Evolutionary conservation across 2,113 vertebrate species (phyloP), one percentile per base, ranked within the genome.

Genomic region (Connochaetes taurinus): DNA sequence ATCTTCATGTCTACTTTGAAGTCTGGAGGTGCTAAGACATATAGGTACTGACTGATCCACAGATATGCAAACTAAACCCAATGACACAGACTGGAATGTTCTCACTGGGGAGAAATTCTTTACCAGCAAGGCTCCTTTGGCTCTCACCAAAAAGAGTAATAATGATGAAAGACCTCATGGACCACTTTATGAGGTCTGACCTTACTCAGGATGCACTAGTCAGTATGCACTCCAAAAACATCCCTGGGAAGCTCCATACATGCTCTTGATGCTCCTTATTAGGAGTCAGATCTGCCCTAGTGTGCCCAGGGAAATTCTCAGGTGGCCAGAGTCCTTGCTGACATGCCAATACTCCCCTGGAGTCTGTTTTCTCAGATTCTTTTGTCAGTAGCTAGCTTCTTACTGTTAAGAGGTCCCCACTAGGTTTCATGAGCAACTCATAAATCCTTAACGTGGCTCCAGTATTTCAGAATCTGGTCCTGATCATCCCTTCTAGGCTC

Each of bases 1-100:
- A 53, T 80, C 93, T 97, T 64, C 47, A 55, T 43, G 43, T 90
- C 31, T 29, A 3, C 90, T 84, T 97, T 84, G 33, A 94, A 87
- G 62, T 58, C 11, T 5, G 10, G 23, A 14, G 4, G 31, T 76
- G 21, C 52, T 86, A 17, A 60, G 29, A 82, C 14, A 45, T 82
- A 47, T 4, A 85, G 43, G 10, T 81, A 29, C 29, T 78, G 19
- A 86, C 50, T 43, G 17, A 58, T 13, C 8, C 36, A 50, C 17
- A 64, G 43, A 88, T 33, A 81, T 2, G 81, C 21, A 84, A 87
- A 90, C 25, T 64, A 58, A 82, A 80, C 55, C 60, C 29, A 47
- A 0, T 62, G 74, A 14, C 43, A 16, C 78, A 15, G 9, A 43
- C 7, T 71, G 4, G n/a, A 76, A 78, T 45, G 15, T 25, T 87